Percentiles rank a stretch among this genome's conserved stretches.
phyloP scores from a whole-genome alignment of 2,888 invertebrate genomes.

The Mycogona germanica region DNA sequence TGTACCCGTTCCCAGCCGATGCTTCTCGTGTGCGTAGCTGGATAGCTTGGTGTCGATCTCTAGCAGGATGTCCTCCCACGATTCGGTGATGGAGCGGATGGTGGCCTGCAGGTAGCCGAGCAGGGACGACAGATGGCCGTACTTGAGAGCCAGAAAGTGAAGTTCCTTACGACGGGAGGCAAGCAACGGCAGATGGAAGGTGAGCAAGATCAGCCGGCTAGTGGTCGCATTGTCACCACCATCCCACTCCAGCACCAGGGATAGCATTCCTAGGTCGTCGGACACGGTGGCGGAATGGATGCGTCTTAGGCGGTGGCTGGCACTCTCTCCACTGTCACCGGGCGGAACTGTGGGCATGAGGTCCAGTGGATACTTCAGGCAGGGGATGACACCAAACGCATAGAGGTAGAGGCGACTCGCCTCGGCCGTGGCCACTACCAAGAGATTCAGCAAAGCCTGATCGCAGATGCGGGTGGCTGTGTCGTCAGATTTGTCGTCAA shows the following conservation, averaged over 20 bases:
- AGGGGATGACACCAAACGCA: constrained; percentile 63
- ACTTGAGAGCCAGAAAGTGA: constrained; percentile 57
- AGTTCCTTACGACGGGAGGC: constrained; percentile 54
- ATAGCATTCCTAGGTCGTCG: constrained; percentile 55
- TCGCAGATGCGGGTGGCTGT: constrained; percentile 32
- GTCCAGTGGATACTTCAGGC: constrained; percentile 10
- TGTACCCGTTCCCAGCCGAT: constrained; percentile 54
- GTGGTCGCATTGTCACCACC: constrained; percentile 18
- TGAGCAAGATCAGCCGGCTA: neutral
- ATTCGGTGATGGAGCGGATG: constrained; percentile 68
- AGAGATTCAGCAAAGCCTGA: constrained; percentile 47
- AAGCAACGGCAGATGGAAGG: constrained; percentile 38
- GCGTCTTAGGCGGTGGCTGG: neutral
- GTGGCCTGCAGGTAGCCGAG: constrained; percentile 58
- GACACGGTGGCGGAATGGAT: constrained; percentile 53
- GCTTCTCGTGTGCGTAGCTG: constrained; percentile 59
- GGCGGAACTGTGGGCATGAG: neutral
- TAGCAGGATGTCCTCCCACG: constrained; percentile 85
- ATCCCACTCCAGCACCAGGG: constrained; percentile 45
- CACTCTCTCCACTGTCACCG: neutral
- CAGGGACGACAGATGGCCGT: constrained; percentile 50
- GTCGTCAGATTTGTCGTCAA: constrained; percentile 33
- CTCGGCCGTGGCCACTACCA: constrained; percentile 63
- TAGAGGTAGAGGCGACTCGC: constrained; percentile 54
- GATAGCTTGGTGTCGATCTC: constrained; percentile 91